Evolutionary conservation across 2,797 vertebrate genomes (phyloP).

Genomic region (Melanotaenia maccullochi): DNA sequence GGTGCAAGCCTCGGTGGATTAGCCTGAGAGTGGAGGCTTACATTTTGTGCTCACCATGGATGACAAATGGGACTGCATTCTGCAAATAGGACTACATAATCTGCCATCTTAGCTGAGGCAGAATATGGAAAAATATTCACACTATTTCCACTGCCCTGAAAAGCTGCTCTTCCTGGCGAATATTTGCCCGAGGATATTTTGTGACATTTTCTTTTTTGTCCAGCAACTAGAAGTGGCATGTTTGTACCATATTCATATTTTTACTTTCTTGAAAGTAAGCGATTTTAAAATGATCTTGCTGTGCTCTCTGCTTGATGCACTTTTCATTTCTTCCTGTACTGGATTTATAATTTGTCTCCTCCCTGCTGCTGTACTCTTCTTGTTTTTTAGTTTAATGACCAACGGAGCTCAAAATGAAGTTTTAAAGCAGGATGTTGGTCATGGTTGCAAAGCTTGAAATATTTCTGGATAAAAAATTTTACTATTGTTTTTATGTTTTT

Average conservation of each 20-base stretch:
- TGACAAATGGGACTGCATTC: constrained; percentile 8
- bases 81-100: constrained; percentile 7
- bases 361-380: constrained; percentile 4
- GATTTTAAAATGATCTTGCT: constrained; percentile 11
- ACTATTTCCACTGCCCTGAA: neutral
- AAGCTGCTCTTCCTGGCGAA: neutral
- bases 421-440: constrained; percentile 2
- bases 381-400: constrained; percentile 17
- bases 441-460: no score
- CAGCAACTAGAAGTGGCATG: neutral
- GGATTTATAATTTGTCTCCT: constrained; percentile 3
- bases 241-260: constrained; percentile 8
- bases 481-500: no score
- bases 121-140: constrained; percentile 11
- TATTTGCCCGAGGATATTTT: constrained; percentile 6
- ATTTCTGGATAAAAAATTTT: no score
- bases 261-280: neutral
- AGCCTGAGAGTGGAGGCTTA: neutral
- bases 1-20: constrained; percentile 4
- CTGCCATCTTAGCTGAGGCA: neutral
- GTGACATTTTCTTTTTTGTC: constrained; percentile 10
- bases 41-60: constrained; percentile 2
- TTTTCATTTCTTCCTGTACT: constrained; percentile 10
- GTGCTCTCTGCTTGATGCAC: constrained; percentile 24
- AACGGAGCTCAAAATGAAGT: constrained; percentile 7